Percentiles rank a stretch among this genome's conserved stretches.
phyloP scores from a whole-genome alignment of 2,888 invertebrate genomes.

The Archips xylosteana region DNA sequence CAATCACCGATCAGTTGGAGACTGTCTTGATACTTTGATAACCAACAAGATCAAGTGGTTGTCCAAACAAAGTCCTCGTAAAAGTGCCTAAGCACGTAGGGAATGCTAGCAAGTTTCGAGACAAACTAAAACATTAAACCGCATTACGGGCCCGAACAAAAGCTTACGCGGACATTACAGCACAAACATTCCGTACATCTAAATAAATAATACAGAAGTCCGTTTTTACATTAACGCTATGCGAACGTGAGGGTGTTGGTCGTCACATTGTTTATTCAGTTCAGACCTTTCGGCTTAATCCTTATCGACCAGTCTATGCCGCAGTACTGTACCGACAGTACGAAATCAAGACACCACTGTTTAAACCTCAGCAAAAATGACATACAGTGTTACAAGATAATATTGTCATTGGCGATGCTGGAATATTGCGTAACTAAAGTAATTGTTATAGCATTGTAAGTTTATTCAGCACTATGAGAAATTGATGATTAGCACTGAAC shows the following conservation, averaged over 20 bases:
- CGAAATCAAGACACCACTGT: not conserved
- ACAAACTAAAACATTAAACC: constrained; percentile 24
- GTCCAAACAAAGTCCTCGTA: constrained; percentile 3
- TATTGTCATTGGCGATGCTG: no score
- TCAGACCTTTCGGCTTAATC: constrained; percentile 71
- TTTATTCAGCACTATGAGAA: no score
- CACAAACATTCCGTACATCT: constrained; percentile 46
- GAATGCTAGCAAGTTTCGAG: constrained; percentile 16
- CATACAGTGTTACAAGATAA: no score
- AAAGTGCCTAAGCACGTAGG: not conserved
- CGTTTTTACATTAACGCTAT: constrained; percentile 66
- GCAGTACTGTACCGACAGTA: constrained; percentile 44
- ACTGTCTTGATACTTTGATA: not conserved
- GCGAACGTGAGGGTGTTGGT: constrained; percentile 57
- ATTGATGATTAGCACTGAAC: no score
- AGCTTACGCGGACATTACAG: constrained; percentile 34
- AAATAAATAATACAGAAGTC: constrained; percentile 58
- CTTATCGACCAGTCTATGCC: constrained; percentile 69
- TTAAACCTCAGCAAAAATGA: no score
- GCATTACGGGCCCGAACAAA: constrained; percentile 31
- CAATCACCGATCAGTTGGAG: not conserved
- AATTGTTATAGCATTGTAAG: no score
- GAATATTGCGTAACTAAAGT: no score
- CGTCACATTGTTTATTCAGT: constrained; percentile 77
- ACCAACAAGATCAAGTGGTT: not conserved